phyloP scores from a whole-genome alignment of 2,888 invertebrate genomes.

The Agonopterix arenella region DNA sequence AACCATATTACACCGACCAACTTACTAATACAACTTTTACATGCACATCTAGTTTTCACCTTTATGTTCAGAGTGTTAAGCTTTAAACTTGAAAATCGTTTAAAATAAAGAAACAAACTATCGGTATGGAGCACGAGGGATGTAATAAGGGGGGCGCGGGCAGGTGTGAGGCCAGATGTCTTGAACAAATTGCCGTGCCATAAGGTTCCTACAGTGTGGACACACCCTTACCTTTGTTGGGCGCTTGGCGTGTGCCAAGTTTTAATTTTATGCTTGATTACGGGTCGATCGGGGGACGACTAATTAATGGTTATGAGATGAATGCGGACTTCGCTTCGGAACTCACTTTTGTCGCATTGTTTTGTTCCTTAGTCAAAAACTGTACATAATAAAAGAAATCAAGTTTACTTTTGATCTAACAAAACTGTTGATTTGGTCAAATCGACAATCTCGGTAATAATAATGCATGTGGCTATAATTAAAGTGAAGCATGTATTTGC shows the following conservation, averaged over 20 bases:
- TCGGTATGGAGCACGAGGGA: conserved; percentile 42
- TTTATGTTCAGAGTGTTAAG: neutral
- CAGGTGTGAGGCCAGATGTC: conserved; percentile 74
- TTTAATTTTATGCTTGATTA: conserved; percentile 78
- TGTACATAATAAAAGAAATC: no score
- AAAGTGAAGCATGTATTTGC: no score
- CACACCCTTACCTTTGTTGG: conserved; percentile 64
- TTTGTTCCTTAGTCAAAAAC: neutral
- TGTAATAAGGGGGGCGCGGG: conserved; percentile 45
- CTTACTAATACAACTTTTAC: conserved; percentile 7
- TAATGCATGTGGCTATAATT: no score
- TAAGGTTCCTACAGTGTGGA: conserved; percentile 66
- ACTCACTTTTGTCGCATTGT: neutral
- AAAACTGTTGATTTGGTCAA: no score
- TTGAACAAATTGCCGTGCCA: conserved; percentile 73
- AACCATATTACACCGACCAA: conserved; percentile 47
- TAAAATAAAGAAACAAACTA: conserved; percentile 18
- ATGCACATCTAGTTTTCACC: neutral
- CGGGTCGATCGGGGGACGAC: conserved; percentile 50
- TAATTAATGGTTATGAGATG: conserved; percentile 69
- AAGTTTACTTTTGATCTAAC: no score
- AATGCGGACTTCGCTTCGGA: neutral
- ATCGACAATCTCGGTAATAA: no score
- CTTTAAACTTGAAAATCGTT: neutral
- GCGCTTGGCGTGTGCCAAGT: conserved; percentile 71